Evolutionary conservation across 2,113 vertebrate species (phyloP).

Genomic region (Micronycteris hirsuta): DNA sequence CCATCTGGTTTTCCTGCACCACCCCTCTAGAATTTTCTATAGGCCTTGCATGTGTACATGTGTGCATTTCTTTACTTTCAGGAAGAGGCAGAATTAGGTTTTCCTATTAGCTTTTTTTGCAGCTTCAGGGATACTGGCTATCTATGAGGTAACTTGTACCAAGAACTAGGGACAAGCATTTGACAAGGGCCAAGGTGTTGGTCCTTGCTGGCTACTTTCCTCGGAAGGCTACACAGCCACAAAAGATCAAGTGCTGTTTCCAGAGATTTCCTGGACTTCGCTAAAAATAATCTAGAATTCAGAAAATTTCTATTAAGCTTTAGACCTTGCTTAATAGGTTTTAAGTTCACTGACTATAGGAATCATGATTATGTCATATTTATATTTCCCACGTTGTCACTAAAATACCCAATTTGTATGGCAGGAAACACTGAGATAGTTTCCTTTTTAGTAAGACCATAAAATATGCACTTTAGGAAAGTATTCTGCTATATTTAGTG

Average conservation of each 20-base stretch:
- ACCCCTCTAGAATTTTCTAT: neutral
- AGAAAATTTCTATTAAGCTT: constrained; percentile 11
- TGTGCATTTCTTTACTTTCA: neutral
- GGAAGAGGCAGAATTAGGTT: neutral
- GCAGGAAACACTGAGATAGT: constrained; percentile 4
- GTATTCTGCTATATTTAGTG: constrained; percentile 1
- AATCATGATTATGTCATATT: constrained; percentile 29
- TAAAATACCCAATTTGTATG: neutral
- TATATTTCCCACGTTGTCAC: constrained; percentile 2
- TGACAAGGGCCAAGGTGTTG: neutral
- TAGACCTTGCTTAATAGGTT: constrained; percentile 6
- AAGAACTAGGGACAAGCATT: neutral
- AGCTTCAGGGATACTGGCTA: neutral
- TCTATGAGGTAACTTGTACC: neutral
- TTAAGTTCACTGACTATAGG: constrained; percentile 22
- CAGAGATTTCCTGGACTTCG: neutral
- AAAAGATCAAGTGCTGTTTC: neutral
- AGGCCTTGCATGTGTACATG: neutral
- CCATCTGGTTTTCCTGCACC: neutral
- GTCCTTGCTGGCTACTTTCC: neutral
- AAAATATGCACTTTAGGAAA: constrained; percentile 2
- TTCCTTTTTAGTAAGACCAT: constrained; percentile 46
- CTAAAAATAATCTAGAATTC: neutral
- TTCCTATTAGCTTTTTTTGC: neutral
- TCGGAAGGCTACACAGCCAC: neutral